Percentiles rank a stretch among this genome's conserved stretches.
Evolutionary conservation across 1,140 invertebrate species (phyloP).

Genomic region (Brachionus calyciflorus): DNA sequence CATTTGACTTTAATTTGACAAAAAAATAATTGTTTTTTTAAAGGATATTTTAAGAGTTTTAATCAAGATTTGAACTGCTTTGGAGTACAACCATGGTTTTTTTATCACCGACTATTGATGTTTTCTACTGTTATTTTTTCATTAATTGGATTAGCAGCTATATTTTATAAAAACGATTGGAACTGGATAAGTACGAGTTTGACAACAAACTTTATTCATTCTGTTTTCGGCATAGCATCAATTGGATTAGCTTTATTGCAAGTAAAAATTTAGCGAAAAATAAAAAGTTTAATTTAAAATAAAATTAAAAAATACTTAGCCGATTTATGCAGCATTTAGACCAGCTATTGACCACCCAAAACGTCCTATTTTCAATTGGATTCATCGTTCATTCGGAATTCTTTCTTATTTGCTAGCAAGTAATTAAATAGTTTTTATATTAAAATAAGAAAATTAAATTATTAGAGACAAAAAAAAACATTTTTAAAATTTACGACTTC

Average conservation of each 20-base stretch:
- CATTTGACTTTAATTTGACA: too few species aligned
- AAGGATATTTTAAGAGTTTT: slow-evolving; percentile 19
- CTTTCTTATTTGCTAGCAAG: neutral
- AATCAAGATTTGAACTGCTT: neutral
- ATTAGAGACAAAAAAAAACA: too few species aligned
- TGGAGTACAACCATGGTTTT: neutral
- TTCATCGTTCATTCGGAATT: neutral
- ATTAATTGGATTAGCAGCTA: neutral
- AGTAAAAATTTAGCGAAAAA: neutral
- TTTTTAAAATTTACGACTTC: too few species aligned
- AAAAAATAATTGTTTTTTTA: too few species aligned
- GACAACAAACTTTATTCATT: slow-evolving; percentile 1
- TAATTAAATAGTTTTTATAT: neutral
- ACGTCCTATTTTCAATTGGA: neutral
- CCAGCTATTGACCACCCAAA: neutral
- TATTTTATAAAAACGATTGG: neutral
- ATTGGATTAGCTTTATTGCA: neutral
- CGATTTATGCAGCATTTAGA: neutral
- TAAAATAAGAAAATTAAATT: neutral
- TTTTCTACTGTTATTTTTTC: neutral
- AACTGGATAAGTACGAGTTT: neutral
- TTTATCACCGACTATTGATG: slow-evolving; percentile 8
- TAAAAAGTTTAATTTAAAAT: too few species aligned
- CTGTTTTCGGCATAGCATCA: neutral
- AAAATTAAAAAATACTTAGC: neutral